Evolutionary conservation across 37 sponge, comb jelly and placozoan species (phyloP).

Genomic region (Axinella damicornis): DNA sequence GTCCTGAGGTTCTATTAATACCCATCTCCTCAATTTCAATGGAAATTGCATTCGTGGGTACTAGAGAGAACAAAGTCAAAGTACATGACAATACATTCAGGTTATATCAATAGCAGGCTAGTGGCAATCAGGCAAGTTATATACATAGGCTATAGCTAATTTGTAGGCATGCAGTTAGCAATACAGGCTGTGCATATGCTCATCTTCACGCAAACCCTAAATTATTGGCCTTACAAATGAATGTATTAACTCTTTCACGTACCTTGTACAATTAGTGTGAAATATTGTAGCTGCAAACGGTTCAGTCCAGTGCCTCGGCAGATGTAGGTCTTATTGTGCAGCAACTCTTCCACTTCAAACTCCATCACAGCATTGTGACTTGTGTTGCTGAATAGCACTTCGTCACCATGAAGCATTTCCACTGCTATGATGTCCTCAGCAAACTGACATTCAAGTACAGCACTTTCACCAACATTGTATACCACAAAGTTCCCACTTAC

Average conservation of each 20-base stretch:
- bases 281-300: neutral
- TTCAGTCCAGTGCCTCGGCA: neutral
- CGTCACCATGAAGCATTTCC: neutral
- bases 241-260: no score
- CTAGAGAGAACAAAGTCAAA: neutral
- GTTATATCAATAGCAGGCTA: no score
- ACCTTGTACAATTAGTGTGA: conserved; percentile 8
- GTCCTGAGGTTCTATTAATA: neutral
- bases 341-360: neutral
- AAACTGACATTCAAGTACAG: conserved; percentile 1
- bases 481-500: neutral
- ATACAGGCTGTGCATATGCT: no score
- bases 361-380: neutral
- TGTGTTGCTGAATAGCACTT: neutral
- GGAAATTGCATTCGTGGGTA: neutral
- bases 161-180: no score
- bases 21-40: neutral
- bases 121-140: no score
- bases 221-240: no score
- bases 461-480: neutral
- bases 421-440: neutral
- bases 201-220: no score
- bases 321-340: neutral
- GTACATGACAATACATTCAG: neutral
- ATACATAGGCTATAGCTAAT: no score